phyloP scores from a whole-genome alignment of 2,888 invertebrate genomes.

The Cosmia trapezina region DNA sequence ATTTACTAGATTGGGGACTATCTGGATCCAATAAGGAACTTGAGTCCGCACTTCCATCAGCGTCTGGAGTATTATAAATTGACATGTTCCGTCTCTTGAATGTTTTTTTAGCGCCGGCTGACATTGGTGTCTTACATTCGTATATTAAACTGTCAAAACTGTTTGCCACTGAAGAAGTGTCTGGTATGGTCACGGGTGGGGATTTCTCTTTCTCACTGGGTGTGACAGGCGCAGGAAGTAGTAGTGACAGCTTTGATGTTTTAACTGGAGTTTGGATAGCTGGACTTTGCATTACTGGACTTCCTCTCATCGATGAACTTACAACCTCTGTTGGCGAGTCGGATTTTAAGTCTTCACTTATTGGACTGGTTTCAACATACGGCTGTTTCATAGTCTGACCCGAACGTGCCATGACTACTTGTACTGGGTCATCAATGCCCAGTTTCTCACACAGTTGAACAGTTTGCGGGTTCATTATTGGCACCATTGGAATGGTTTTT shows the following conservation, averaged over 20 bases:
- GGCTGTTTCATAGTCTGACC: slow-evolving; percentile 83
- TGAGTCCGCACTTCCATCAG: slow-evolving; percentile 74
- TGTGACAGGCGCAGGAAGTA: slow-evolving; percentile 82
- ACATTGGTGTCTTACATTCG: slow-evolving; percentile 77
- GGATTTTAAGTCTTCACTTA: slow-evolving; percentile 1
- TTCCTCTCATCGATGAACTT: slow-evolving; percentile 30
- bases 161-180: slow-evolving; percentile 70
- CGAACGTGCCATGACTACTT: slow-evolving; percentile 89
- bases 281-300: slow-evolving; percentile 34
- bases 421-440: slow-evolving; percentile 95
- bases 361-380: slow-evolving; percentile 35
- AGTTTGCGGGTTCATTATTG: slow-evolving; percentile 93
- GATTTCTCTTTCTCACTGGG: slow-evolving; percentile 74
- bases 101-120: slow-evolving; percentile 76
- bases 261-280: slow-evolving; percentile 74
- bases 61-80: slow-evolving; percentile 80
- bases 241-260: slow-evolving; percentile 75
- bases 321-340: slow-evolving; percentile 1
- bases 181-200: slow-evolving; percentile 65
- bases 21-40: slow-evolving; percentile 67
- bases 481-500: slow-evolving; percentile 83
- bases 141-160: slow-evolving; percentile 67
- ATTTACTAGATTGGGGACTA: slow-evolving; percentile 77
- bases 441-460: slow-evolving; percentile 92
- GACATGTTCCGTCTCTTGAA: slow-evolving; percentile 86